Conservation (phyloP, 2,888 invertebrate species). For the Phortica magna region DNA sequence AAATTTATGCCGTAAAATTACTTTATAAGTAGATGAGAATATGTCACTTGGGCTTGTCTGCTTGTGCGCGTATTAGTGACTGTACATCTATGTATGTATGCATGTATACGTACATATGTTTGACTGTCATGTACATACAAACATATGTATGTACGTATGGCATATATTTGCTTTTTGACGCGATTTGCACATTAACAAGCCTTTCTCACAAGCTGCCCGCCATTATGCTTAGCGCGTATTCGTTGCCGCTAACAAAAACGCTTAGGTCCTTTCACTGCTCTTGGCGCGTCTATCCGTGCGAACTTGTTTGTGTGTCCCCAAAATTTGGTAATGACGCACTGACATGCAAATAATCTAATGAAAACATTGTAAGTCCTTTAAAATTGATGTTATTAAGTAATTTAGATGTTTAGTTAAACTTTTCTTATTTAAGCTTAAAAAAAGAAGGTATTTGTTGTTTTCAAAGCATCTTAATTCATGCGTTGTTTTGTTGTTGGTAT, state of each 20-base stretch:
- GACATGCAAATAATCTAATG: conserved; percentile 26
- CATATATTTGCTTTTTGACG: conserved; percentile 10
- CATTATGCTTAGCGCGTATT: neutral
- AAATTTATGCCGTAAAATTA: conserved; percentile 31
- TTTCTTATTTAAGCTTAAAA: neutral
- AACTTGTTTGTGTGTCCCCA: neutral
- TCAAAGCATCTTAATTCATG: too few species aligned
- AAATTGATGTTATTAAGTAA: conserved; percentile 32
- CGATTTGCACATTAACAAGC: conserved; percentile 31
- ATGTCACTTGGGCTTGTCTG: neutral
- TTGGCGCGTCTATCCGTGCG: neutral
- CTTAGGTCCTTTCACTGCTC: neutral
- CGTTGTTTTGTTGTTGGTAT: too few species aligned
- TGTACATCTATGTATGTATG: conserved; percentile 17
- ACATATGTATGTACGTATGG: too few species aligned
- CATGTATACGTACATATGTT: too few species aligned
- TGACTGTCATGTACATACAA: too few species aligned
- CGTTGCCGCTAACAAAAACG: neutral
- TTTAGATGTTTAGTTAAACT: conserved; percentile 24
- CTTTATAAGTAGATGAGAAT: conserved; percentile 26
- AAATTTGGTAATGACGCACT: conserved; percentile 12
- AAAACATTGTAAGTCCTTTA: conserved; percentile 24
- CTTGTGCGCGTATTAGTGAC: conserved; percentile 11
- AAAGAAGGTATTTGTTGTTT: too few species aligned
- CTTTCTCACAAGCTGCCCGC: neutral